phyloP scores from a whole-genome alignment of 30 jellyfish, hydroid and myxozoan species.

The Aurelia coerulea region DNA sequence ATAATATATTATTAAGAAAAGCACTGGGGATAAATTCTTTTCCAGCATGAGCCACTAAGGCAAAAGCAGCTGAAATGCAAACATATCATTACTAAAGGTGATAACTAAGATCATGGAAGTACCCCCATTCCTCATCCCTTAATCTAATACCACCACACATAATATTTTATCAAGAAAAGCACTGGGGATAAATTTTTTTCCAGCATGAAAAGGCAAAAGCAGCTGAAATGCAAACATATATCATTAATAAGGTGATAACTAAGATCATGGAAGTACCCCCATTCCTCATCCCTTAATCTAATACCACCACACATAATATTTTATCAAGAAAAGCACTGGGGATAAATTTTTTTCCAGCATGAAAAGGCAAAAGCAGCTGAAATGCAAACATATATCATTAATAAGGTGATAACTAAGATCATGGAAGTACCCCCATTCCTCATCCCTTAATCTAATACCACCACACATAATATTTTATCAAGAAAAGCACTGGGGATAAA shows the following conservation, averaged over 20 bases:
- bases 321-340: neutral
- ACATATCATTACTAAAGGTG: too few species aligned
- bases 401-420: neutral
- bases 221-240: slow-evolving; percentile 6
- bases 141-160: too few species aligned
- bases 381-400: neutral
- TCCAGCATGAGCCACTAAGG: too few species aligned
- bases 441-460: too few species aligned
- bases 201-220: slow-evolving; percentile 59
- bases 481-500: neutral
- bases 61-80: slow-evolving; percentile 20
- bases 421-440: neutral
- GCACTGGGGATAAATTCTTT: too few species aligned
- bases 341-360: slow-evolving; percentile 50
- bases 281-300: too few species aligned
- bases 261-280: neutral
- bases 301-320: too few species aligned
- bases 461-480: too few species aligned
- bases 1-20: too few species aligned
- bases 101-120: too few species aligned
- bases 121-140: too few species aligned
- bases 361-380: slow-evolving; percentile 49
- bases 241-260: neutral
- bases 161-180: neutral
- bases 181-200: slow-evolving; percentile 32